Conservation (phyloP, 2,113 vertebrate genomes). For the Xiphophorus maculatus region DNA sequence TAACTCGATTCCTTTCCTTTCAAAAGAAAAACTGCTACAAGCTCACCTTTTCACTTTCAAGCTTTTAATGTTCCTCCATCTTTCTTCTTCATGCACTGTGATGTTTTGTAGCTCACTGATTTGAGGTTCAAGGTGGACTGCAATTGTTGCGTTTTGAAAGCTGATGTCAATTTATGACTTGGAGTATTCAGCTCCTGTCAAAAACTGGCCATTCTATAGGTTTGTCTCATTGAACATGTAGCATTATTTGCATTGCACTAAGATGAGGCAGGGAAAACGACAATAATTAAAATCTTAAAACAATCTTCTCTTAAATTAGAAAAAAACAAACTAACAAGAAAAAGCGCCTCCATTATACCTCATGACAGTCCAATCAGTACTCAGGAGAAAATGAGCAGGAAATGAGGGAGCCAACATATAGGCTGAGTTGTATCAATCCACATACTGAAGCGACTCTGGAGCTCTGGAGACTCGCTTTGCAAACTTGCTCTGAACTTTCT, state of each 20-base stretch:
- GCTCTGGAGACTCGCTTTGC: constrained; percentile 45
- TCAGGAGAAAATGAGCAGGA: constrained; percentile 43
- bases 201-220: constrained; percentile 17
- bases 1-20: constrained; percentile 51
- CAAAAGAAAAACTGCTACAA: constrained; percentile 57
- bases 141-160: constrained; percentile 9
- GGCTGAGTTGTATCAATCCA: constrained; percentile 58
- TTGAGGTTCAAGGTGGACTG: neutral
- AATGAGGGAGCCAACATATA: constrained; percentile 53
- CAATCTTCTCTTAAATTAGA: constrained; percentile 54
- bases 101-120: neutral
- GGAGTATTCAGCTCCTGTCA: constrained; percentile 20
- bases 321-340: constrained; percentile 39
- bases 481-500: constrained; percentile 58
- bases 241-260: constrained; percentile 20
- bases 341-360: constrained; percentile 38
- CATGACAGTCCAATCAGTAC: constrained; percentile 45
- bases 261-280: constrained; percentile 39
- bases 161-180: constrained; percentile 15
- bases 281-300: constrained; percentile 58
- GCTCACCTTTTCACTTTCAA: constrained; percentile 23
- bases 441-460: constrained; percentile 46
- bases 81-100: constrained; percentile 5
- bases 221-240: constrained; percentile 16
- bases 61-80: constrained; percentile 4